phyloP scores from a whole-genome alignment of 2,888 invertebrate genomes.

The Petrophora chlorosata region DNA sequence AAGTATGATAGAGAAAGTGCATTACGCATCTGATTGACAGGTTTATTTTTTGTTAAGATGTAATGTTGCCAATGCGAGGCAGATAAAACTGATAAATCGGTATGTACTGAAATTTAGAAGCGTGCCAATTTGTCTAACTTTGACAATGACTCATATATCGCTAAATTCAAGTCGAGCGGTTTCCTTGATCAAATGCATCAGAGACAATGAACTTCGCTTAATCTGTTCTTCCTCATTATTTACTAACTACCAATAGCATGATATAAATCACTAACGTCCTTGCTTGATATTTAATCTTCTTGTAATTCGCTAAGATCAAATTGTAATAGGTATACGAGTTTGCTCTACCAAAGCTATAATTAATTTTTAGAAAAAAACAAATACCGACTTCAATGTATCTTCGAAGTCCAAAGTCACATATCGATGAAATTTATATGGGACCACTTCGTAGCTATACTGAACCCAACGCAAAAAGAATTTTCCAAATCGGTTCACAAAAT shows the following conservation, averaged over 20 bases:
- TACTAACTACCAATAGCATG: neutral
- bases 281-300: conserved; percentile 34
- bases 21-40: neutral
- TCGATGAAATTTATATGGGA: no score
- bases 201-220: neutral
- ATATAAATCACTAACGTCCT: conserved; percentile 29
- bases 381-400: no score
- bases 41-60: neutral
- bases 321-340: conserved; percentile 17
- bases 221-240: conserved; percentile 1
- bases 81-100: neutral
- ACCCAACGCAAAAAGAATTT: no score
- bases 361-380: no score
- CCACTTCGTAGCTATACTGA: no score
- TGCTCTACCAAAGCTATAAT: conserved; percentile 10
- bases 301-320: conserved; percentile 27
- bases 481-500: no score
- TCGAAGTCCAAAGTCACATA: no score
- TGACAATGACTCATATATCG: neutral
- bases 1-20: neutral
- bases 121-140: neutral
- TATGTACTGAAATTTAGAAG: neutral
- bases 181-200: neutral
- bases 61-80: conserved; percentile 1
- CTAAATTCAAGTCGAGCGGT: neutral